Evolutionary conservation across 2,113 vertebrate species (phyloP), one percentile per base, ranked within the genome.

Genomic region (Chunga burmeisteri): DNA sequence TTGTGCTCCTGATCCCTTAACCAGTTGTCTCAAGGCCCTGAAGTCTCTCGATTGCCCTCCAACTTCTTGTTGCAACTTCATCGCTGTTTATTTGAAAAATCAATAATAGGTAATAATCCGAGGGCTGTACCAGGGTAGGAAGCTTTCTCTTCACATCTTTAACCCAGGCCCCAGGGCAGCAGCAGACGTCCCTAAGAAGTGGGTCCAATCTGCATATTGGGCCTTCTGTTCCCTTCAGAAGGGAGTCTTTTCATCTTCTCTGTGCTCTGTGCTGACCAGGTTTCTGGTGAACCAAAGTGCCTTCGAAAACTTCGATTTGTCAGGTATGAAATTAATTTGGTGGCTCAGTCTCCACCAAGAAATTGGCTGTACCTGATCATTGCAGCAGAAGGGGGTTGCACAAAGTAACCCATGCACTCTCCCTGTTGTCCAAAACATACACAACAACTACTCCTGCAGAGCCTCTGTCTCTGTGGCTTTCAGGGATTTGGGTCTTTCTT

Each of bases 351-450:
- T 83, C 44, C 67, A 59, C 10, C 23, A 67, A 46, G n/a, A 49
- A 80, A 44, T 26, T 4, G 15, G 3, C 46, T 73, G 13, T 26
- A 14, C 36, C n/a, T 0, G 0, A 10, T 30, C 32, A 19, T 17
- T 61, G 49, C 50, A 68, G 49, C n/a, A 56, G 7, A 27, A 62
- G 7, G 15, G 5, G 10, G 2, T 23, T 78, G 38, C 50, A 55
- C 5, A 3, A 53, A 61, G 21, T 8, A 65, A 12, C 8, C 5
- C 7, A 1, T 11, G 19, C n/a, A 2, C 42, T 66, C 56, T 77
- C 40, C 36, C 9, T 21, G 6, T 34, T 79, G 22, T 47, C 50
- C 50, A 23, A 66, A 83, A 34, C 7, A 62, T 10, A 8, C 23
- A 63, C 26, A 61, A 7, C 19, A 58, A 0, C 11, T 52, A 4